Base-by-base conservation (phyloP, 2,888 invertebrate genomes). In the Dryobotodes eremita region DNA sequence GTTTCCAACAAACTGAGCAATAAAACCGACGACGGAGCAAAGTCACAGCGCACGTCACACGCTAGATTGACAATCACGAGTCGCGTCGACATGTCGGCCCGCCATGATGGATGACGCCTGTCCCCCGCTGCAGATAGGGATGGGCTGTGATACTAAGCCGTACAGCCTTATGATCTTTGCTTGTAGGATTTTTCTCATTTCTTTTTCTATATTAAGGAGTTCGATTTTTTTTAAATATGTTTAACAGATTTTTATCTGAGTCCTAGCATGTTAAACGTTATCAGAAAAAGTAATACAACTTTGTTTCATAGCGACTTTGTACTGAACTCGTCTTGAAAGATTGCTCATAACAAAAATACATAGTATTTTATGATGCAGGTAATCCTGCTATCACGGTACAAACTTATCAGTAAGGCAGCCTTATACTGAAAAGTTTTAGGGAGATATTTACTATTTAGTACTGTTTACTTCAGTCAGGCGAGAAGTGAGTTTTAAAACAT, bases 21-120 rank as follows among this genome's bases (percentile, higher is more conserved):
- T 92, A 90, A 92, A 91, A 89, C 83, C 84, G 88, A 78, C 89
- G 78, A 81, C 89, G 77, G 86, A 75, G 83, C 88, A 86, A 89
- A 90, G 91, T 89, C 91, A 89, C 88, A 90, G 89, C 88, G 89
- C 77, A 86, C 88, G 87, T 88, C 90, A 87, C 90, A 89, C 88
- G 90, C 89, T 90, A 92, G 94, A 92, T 93, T 93, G 93, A 92
- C 92, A 93, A 93, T 93, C 94, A 92, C 88, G 88, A 89, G 90
- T 90, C 92, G 90, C 90, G 92, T 91, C 92, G 90, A 89, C 90
- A 88, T 91, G 87, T 85, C 86, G 83, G 59, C 78, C 78, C 76
- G 88, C 85, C 90, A 90, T 94, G 94, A 93, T 93, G 91, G 92
- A 93, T 92, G 91, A 88, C 88, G 88, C 83, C 85, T 80, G 87